Percentiles rank a stretch among this genome's conserved stretches.
These are phyloP conservation scores for Thripadectes ignobilis DNA, from an alignment of 2,797 vertebrate genomes.

Conservation along the genomic window DNA sequence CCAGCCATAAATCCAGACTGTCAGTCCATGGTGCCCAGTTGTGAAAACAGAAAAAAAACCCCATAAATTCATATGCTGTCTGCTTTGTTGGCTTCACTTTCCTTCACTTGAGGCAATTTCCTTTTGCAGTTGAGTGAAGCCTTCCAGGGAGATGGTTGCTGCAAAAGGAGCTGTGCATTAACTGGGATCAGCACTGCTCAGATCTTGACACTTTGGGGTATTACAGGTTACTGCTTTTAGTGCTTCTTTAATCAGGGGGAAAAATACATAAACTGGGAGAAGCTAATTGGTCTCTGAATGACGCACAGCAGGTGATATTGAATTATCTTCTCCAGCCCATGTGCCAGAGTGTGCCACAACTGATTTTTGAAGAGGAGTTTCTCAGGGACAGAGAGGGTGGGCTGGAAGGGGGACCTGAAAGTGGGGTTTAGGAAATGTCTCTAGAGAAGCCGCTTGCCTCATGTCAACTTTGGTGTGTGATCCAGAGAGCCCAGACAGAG, in stretches of 20 bases:
- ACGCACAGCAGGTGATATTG: not conserved
- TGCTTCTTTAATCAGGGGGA: not conserved
- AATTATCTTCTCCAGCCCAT: not conserved
- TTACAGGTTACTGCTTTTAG: not conserved
- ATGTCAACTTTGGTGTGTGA: not conserved
- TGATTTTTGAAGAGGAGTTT: not conserved
- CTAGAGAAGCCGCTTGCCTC: rapidly evolving
- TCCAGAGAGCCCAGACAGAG: not conserved
- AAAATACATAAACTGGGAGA: not conserved
- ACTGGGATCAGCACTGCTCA: not conserved
- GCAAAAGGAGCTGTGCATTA: not conserved
- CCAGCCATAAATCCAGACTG: not conserved
- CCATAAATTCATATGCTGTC: not conserved
- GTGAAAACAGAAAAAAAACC: not conserved
- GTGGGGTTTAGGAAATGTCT: not conserved
- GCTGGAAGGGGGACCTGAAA: not conserved
- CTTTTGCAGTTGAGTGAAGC: not conserved
- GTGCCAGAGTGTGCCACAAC: not conserved
- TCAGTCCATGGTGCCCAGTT: not conserved
- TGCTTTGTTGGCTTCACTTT: not conserved
- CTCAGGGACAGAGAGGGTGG: not conserved
- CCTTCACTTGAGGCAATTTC: not conserved
- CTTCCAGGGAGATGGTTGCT: not conserved
- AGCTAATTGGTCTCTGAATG: not conserved
- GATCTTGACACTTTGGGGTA: not conserved